Base-by-base conservation (phyloP, 2,797 vertebrate species). In the Esox masquinongy region DNA sequence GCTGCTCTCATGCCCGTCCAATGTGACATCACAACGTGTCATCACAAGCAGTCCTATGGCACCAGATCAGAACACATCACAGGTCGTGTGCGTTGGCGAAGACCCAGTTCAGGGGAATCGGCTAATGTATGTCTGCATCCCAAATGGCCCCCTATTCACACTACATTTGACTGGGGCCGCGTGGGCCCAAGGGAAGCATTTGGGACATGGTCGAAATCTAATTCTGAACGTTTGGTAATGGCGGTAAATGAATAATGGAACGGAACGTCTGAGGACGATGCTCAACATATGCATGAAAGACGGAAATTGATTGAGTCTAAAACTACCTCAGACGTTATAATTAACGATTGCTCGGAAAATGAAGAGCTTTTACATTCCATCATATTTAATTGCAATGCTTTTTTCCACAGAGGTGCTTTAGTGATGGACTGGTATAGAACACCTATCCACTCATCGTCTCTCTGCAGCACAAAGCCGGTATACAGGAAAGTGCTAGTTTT, bases 1-100 rank as follows among this genome's bases (percentile, higher is more conserved):
- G 83, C 84, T 79, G 77, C 80, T 61, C 83, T 75, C 59, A 70
- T 9, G 9, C 39, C 73, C 29, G 29, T 31, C 76, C 68, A 74
- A 69, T 74, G 77, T 76, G 78, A 43, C 39, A 68, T 24, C 53
- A 76, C 75, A 77, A 72, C 71, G 43, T 47, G 43, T 6, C 43
- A 47, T 47, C 43, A 14, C 43, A 47, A 47, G 9, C 9, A 1
- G 9, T 11, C 43, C 9, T 43, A 6, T 1, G 29, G 29, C 39
- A 43, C 5, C 39, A 43, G 39, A 6, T 43, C 5, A 9, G 39
- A 43, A 43, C 39, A 7, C 39, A 4, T 43, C 39, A 43, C 39
- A 7, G 39, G 39, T 31, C 39, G 1, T 43, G 5, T 9, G 43
- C 43, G 9, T 47, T 14, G 43, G 43, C 12, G 9, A 47, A 47